Base-by-base conservation (phyloP, 2,888 invertebrate species). In the Linnaemya tessellans region DNA sequence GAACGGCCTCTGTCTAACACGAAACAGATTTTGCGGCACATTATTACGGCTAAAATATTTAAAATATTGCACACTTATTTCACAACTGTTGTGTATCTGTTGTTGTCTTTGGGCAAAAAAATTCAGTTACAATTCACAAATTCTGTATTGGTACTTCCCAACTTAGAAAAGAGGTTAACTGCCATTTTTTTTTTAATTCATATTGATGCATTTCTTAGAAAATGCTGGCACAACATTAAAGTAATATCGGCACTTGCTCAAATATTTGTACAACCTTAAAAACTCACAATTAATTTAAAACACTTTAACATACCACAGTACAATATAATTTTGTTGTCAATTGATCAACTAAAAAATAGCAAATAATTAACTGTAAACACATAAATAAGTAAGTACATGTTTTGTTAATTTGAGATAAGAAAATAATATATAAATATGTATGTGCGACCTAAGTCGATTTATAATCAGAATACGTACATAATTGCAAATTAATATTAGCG, bases 321-420 rank as follows among this genome's bases (percentile, higher is more conserved):
- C 7, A 51, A n/a, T 56, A 56, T 20, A 3, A 51, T 10, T 5
- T 51, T 20, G 20, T 56, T 15, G 25, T 22, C 22, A 54, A 13
- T 54, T 25, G 13, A 25, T 56, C 7, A 15, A 56, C 15, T 56
- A 15, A 25, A 56, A 22, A 54, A 54, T 13, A 20, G n/a, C 15
- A 51, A 20, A 9, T 15, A 56, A 15, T 25, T 56, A 56, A 22
- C 15, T 56, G 25, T 56, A 56, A 56, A 56, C 56, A 22, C 13
- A 56, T 56, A 9, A 58, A n/a, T 35, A 58, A 30, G 30, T 30
- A n/a, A n/a, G 30, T 30, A 30, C n/a, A n/a, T n/a, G n/a, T n/a
- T 58, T 58, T 62, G 13, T 41, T 62, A 38, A 13, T 54, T 20
- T 38, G 3, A 41, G 54, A 70, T 70, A 41, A 41, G 41, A 70